Base-by-base conservation (phyloP, 2,888 invertebrate genomes). In the Empis livida region DNA sequence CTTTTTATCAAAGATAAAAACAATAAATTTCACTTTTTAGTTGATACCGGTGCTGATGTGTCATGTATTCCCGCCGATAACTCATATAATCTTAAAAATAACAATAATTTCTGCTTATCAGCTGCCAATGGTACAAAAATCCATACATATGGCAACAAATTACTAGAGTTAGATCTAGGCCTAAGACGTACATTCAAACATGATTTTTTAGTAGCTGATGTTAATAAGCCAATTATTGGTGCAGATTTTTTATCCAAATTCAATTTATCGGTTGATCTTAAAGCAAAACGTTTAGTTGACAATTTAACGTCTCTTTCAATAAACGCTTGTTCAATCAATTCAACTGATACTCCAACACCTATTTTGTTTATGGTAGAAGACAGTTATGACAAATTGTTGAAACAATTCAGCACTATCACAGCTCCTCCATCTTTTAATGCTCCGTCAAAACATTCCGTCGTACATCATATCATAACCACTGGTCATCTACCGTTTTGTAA, bases 391-490 rank as follows among this genome's bases (percentile, higher is more conserved):
- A 20, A 20, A 20, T 5, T 20, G 20, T 20, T 20, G 5, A 20
- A 20, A 5, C 31, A 31, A 14, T 38, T 38, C 23, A n/a, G 14
- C 13, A 11, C 27, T 1, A 13, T 45, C 3, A 15, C 16, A 5
- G 39, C 35, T 23, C 17, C 30, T 17, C 45, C 45, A 3, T 32
- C 40, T 16, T 41, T 32, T 17, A 41, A 17, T 8, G 31, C 31
- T 5, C 15, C 41, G 15, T 11, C 43, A 0, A 48, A 40, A 53
- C 46, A 37, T 46, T 10, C 47, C 15, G 44, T 43, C 13, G 30
- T 45, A 3, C 48, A 45, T 20, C 49, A 52, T 48, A 45, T 32
- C 49, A 52, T 48, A 47, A 53, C 51, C 23, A 42, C 49, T 51
- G 53, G 52, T 51, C 54, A 43, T 50, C 47, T 44, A 40, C 41